Evolutionary conservation across 2,113 vertebrate species (phyloP).

Genomic region (Burhinus oedicnemus): DNA sequence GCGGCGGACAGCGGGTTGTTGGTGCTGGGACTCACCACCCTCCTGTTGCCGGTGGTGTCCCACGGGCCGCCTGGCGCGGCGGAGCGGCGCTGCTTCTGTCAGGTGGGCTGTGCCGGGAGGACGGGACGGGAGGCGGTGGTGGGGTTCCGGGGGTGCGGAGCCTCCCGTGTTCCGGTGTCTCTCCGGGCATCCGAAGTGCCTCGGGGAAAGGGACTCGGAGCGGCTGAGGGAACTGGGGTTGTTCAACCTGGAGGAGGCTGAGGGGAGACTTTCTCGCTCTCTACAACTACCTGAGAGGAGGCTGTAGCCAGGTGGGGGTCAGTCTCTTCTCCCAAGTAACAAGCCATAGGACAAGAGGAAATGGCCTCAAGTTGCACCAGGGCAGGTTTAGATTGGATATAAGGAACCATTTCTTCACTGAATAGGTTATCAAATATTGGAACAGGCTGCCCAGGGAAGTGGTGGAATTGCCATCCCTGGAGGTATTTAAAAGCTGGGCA

Average conservation of each 20-base stretch:
- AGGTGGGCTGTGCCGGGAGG: slow-evolving; percentile 70
- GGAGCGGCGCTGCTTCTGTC: slow-evolving; percentile 83
- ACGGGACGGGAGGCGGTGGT: no score
- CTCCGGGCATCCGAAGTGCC: neutral
- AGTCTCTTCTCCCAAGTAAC: neutral
- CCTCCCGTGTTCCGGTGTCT: neutral
- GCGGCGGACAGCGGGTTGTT: neutral
- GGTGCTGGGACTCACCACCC: neutral
- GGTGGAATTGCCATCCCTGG: neutral
- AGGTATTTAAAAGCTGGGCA: neutral
- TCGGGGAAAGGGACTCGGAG: neutral
- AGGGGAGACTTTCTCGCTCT: neutral
- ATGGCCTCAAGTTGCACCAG: neutral
- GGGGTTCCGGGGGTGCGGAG: no score
- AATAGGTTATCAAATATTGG: no score
- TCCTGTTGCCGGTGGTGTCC: neutral
- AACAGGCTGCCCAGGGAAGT: neutral
- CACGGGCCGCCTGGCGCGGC: neutral
- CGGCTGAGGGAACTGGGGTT: neutral
- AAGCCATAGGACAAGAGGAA: neutral
- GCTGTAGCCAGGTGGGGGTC: no score
- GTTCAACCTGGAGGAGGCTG: neutral
- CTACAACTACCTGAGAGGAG: neutral
- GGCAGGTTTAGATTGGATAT: neutral
- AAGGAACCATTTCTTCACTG: neutral